phyloP scores from a whole-genome alignment of 2,113 vertebrate species.

The Grammomys dolichurus region DNA sequence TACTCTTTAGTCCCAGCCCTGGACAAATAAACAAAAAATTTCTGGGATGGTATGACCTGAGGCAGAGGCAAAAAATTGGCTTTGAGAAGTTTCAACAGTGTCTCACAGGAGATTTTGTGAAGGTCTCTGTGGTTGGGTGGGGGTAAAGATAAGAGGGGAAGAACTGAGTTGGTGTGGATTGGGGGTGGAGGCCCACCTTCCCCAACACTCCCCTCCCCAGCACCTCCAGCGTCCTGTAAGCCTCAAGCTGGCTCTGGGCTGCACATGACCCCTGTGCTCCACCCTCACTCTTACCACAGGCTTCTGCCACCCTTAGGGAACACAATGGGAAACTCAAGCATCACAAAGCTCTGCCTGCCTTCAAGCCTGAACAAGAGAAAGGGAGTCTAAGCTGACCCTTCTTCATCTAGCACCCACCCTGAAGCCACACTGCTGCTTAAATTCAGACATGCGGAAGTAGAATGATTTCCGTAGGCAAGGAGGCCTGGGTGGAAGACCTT shows the following conservation, averaged over 20 bases:
- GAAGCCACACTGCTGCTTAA: neutral
- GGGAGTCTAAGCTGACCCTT: neutral
- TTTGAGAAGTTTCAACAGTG: neutral
- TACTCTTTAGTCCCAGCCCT: no score
- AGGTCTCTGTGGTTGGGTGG: slow-evolving; percentile 60
- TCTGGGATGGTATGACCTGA: no score
- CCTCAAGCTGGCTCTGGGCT: neutral
- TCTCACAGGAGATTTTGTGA: slow-evolving; percentile 22
- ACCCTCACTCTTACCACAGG: neutral
- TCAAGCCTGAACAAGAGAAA: neutral
- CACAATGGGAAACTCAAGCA: neutral
- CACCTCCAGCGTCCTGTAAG: slow-evolving; percentile 44
- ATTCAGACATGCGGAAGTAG: neutral
- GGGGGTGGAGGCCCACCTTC: slow-evolving; percentile 5
- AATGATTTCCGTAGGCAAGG: neutral
- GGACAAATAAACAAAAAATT: neutral
- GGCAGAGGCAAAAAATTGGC: neutral
- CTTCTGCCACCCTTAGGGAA: neutral
- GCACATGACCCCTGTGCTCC: neutral
- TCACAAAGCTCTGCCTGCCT: neutral
- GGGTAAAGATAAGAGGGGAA: neutral
- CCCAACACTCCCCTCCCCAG: neutral
- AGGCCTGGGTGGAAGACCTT: neutral
- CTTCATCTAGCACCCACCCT: no score
- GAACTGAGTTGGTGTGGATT: neutral